phyloP scores from a whole-genome alignment of 1,140 invertebrate genomes.

The Stegodyphus mimosarum region DNA sequence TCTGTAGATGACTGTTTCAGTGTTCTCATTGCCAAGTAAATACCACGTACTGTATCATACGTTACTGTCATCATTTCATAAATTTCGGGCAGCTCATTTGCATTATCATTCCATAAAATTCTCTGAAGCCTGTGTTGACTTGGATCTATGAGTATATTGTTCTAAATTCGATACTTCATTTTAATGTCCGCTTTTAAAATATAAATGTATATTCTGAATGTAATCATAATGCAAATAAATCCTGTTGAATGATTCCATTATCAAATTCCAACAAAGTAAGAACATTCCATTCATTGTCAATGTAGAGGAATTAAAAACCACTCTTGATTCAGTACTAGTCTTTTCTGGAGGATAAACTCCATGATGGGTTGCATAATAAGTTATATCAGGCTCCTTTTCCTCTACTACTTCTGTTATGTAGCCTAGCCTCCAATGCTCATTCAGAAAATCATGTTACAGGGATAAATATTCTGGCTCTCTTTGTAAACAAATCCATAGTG shows the following conservation, averaged over 20 bases:
- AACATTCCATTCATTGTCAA: neutral
- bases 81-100: neutral
- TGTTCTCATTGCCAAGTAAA: neutral
- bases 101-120: neutral
- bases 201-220: neutral
- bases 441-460: neutral
- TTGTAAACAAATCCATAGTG: neutral
- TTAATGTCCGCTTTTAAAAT: neutral
- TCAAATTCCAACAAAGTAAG: neutral
- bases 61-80: neutral
- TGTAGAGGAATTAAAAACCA: constrained; percentile 11
- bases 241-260: constrained; percentile 52
- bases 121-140: neutral
- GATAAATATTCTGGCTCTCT: neutral
- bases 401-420: neutral
- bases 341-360: neutral
- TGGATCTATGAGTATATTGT: neutral
- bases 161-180: neutral
- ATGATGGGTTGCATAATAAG: constrained; percentile 4
- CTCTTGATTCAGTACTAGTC: neutral
- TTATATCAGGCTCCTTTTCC: neutral
- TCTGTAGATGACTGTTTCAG: neutral
- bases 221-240: neutral
- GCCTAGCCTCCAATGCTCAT: neutral
- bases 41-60: neutral